Conservation (phyloP, 30 jellyfish, hydroid and myxozoan species). For the Aurelia coerulea region DNA sequence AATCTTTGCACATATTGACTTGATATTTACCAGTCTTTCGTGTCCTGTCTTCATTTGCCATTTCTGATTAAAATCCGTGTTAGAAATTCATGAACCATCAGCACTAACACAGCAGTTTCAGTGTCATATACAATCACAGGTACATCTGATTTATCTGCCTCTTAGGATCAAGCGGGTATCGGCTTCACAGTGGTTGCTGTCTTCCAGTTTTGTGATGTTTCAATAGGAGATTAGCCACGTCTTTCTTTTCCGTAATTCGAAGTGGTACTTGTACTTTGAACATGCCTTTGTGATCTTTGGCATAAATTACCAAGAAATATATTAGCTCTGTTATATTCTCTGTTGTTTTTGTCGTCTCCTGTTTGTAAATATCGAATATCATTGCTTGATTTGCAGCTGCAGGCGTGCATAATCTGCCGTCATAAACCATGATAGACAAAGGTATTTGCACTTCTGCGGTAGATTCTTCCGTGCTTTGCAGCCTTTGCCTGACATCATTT, state of each 20-base stretch:
- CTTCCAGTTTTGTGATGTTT: not conserved
- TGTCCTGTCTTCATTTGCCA: conserved; percentile 51
- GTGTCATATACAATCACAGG: conserved; percentile 31
- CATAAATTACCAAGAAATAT: conserved; percentile 3
- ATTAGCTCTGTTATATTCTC: conserved; percentile 16
- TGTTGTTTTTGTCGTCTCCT: not conserved
- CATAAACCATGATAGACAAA: not conserved
- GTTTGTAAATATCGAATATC: conserved; percentile 9
- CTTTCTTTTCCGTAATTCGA: conserved; percentile 34
- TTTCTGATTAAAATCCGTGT: conserved; percentile 1
- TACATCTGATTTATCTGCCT: conserved; percentile 20
- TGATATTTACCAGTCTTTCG: conserved; percentile 35
- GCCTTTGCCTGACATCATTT: conserved; percentile 46
- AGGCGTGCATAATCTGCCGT: conserved; percentile 28
- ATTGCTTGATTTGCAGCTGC: not conserved
- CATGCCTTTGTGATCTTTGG: conserved; percentile 11
- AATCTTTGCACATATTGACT: conserved; percentile 27
- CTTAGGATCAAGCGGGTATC: conserved; percentile 22
- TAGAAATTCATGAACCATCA: conserved; percentile 8
- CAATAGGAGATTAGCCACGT: conserved; percentile 9
- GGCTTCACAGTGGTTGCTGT: conserved; percentile 1
- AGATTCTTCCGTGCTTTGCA: conserved; percentile 53
- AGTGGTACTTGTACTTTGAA: conserved; percentile 11
- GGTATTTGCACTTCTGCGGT: conserved; percentile 16
- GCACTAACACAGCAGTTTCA: conserved; percentile 30